phyloP scores from a whole-genome alignment of 1,140 invertebrate species.

The Temnothorax longispinosus region DNA sequence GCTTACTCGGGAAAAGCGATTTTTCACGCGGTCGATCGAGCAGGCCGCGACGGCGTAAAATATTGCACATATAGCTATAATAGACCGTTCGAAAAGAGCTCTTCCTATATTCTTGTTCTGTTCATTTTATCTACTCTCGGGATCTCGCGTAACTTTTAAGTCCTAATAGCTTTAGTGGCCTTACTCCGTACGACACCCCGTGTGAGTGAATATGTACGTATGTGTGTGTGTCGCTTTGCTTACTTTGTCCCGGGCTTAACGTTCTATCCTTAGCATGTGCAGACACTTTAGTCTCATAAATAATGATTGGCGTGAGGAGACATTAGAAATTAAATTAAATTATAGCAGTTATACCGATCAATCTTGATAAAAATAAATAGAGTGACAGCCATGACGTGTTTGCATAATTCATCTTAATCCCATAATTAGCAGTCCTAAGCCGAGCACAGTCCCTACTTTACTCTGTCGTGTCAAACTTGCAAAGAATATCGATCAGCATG shows the following conservation, averaged over 20 bases:
- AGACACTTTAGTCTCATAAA: constrained; percentile 17
- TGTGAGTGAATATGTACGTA: neutral
- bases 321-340: constrained; percentile 11
- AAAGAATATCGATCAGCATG: neutral
- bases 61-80: constrained; percentile 50
- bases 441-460: neutral
- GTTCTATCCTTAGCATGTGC: neutral
- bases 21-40: constrained; percentile 57
- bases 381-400: neutral
- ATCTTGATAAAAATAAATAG: constrained; percentile 9
- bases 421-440: constrained; percentile 21
- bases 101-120: constrained; percentile 2
- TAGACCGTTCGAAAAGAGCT: constrained; percentile 44
- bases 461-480: neutral
- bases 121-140: constrained; percentile 46
- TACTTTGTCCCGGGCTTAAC: neutral
- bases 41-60: constrained; percentile 40
- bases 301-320: constrained; percentile 19
- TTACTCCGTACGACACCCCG: neutral
- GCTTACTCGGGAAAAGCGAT: constrained; percentile 55
- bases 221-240: neutral
- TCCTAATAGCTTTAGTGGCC: constrained; percentile 26
- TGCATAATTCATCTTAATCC: constrained; percentile 26
- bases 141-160: constrained; percentile 20
- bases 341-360: neutral